A percentile compares a stretch with the other conserved stretches of the same genome.
Evolutionary conservation across 2,888 invertebrate genomes (phyloP).

Genomic region (Ptilodon capucinus): DNA sequence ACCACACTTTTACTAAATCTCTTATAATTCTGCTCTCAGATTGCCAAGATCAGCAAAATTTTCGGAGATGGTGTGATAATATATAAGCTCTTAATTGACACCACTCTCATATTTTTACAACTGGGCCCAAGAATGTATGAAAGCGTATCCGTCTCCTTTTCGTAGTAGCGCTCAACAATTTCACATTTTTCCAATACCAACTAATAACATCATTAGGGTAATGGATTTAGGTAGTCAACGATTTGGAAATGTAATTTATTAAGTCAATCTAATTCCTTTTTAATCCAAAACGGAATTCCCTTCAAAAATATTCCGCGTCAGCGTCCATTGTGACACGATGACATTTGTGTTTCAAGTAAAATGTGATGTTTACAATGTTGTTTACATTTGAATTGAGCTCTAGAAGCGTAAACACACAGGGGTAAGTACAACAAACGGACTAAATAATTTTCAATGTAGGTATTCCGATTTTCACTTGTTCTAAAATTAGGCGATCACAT

Average conservation of each 20-base stretch:
- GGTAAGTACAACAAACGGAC: not conserved
- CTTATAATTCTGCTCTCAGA: no score
- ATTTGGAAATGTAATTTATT: conserved; percentile 39
- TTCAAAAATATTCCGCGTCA: conserved; percentile 10
- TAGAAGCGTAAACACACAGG: no score
- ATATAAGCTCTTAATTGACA: no score
- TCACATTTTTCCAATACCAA: conserved; percentile 7
- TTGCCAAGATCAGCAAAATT: no score
- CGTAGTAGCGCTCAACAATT: not conserved
- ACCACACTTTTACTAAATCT: no score
- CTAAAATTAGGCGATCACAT: no score
- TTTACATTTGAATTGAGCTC: not conserved
- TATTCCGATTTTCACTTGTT: no score
- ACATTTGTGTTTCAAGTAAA: conserved; percentile 15
- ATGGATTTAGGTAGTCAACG: conserved; percentile 27
- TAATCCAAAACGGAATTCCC: conserved; percentile 13
- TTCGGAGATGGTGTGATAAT: no score
- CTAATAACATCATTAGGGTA: conserved; percentile 28
- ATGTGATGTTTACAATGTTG: conserved; percentile 8
- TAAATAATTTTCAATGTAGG: not conserved
- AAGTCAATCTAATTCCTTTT: conserved; percentile 34
- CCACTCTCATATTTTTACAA: no score
- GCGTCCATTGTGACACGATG: conserved; percentile 12
- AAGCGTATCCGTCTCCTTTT: no score
- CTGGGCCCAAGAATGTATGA: no score